Base-by-base conservation (phyloP, 2,888 invertebrate species). In the Adela reaumurella region DNA sequence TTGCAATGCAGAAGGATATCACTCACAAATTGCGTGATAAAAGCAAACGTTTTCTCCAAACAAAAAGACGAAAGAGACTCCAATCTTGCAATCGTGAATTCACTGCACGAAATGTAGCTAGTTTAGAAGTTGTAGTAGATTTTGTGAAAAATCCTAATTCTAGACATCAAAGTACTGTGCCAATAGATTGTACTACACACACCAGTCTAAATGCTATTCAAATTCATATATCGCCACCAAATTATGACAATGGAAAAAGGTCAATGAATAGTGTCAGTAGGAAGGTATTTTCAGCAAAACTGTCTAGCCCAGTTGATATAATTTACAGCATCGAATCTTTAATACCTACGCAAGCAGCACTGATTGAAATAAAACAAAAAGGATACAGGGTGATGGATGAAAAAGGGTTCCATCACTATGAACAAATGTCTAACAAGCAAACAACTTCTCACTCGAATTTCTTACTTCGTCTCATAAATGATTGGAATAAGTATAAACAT, bases 71-170 rank as follows among this genome's bases (percentile, higher is more conserved):
- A n/a, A n/a, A n/a, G n/a, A n/a, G n/a, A n/a, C n/a, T n/a, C n/a
- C n/a, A n/a, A n/a, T n/a, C n/a, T n/a, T n/a, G n/a, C n/a, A n/a
- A n/a, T n/a, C n/a, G n/a, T n/a, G n/a, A n/a, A 10, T 68, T 56
- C 45, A 70, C 66, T n/a, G 72, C 69, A 1, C 69, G 64, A 57
- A 60, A 70, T 44, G 72, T 71, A 1, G 67, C 67, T 2, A 69
- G 67, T 2, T 49, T 72, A 44, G 70, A 73, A 61, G 62, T 73
- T 0, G 61, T 72, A 2, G 64, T 73, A 18, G 70, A 73, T 55
- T 57, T 72, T 11, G 56, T 67, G 51, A 65, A 63, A 52, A 64
- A 64, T 43, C 19, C 11, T 10, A 19, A 47, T 2, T 16, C 17
- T 6, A n/a, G 10, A 5, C 14, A 29, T 18, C 17, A 56, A 58